Evolutionary conservation across 2,797 vertebrate species (phyloP), one percentile per base, ranked within the genome.

Genomic region (Trachurus trachurus): DNA sequence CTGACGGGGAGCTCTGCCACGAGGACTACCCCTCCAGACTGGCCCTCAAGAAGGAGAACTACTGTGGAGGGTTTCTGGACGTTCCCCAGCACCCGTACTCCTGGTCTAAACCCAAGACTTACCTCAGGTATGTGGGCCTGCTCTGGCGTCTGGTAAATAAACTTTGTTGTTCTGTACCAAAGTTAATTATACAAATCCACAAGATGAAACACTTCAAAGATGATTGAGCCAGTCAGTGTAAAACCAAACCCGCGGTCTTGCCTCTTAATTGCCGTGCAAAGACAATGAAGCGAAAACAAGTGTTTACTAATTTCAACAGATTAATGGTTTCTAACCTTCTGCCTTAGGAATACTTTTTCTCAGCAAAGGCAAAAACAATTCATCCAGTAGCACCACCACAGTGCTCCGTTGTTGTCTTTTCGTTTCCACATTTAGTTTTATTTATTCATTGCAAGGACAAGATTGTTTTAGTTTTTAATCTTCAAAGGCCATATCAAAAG

Each of bases 71-170:
- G 76, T 99, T 98, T 87, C 94, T 99, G 82, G 97, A 97, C 0
- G 98, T 99, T 78, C 98, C 98, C 0, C 98, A 97, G 89, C 96
- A 96, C 84, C 95, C 97, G 0, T 99, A 97, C 90, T 95, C 94
- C 42, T 99, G 98, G 98, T 96, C 96, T 69, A 97, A 98, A 95
- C 98, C 98, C 84, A 98, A 98, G 94, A 93, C 97, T 71, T 98
- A 98, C 80, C 87, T 97, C 95, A 99, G 98, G 98, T 99, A 94
- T 89, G 95, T 89, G 47, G 68, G 67, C 22, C 54, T n/a, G 40
- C 53, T 56, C 9, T 53, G 40, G 15, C 9, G n/a, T 42, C n/a
- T 64, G 10, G 21, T 62, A 57, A 67, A 70, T 42, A 56, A 69
- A 21, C 4, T 58, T 8, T 61, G 50, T 29, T 26, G 17, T 53